These are phyloP conservation scores for Malurus splendens DNA, from an alignment of 2,797 vertebrate genomes.

Conservation along the genomic window DNA sequence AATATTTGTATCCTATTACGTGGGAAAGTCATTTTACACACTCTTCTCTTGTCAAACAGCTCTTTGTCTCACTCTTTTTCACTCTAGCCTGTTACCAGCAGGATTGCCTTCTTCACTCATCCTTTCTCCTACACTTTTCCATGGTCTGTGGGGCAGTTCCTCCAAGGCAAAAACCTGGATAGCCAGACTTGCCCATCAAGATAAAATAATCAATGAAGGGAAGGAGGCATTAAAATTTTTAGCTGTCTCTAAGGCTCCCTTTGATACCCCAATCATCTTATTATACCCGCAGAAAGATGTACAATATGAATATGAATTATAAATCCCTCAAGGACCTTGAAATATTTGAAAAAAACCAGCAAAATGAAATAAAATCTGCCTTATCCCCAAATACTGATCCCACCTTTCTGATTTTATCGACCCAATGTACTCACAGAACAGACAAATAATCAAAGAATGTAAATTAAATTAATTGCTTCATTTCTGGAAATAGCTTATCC, in stretches of 20 bases:
- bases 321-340: neutral
- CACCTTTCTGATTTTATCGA: neutral
- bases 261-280: neutral
- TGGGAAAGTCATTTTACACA: neutral
- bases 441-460: neutral
- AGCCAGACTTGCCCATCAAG: neutral
- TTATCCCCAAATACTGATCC: neutral
- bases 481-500: neutral
- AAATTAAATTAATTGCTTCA: neutral
- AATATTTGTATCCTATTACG: neutral
- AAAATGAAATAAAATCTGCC: neutral
- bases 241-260: neutral
- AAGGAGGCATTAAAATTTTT: neutral
- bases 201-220: neutral
- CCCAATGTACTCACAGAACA: neutral
- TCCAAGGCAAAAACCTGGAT: neutral
- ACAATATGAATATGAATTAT: neutral
- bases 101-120: neutral
- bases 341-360: neutral
- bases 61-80: neutral
- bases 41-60: neutral
- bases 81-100: neutral
- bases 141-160: accelerated
- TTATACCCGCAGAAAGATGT: neutral
- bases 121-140: neutral